These are phyloP conservation scores for Hydrocynus forskahlii DNA, from an alignment of 2,797 vertebrate genomes.

Conservation along the genomic window DNA sequence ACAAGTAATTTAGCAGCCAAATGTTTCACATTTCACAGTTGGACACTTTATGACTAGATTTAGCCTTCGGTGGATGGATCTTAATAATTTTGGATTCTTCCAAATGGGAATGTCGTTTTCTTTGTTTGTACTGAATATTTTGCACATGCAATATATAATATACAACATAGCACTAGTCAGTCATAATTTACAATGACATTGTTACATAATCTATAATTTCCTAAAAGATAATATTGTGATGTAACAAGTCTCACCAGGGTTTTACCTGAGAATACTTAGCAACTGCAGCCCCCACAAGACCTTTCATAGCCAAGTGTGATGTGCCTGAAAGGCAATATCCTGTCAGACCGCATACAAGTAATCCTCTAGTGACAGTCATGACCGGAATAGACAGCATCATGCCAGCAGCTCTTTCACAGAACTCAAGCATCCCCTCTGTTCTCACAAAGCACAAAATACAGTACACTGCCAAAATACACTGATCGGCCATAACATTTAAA, in stretches of 20 bases:
- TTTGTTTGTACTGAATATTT: neutral
- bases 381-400: constrained; percentile 68
- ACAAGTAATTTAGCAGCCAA: no score
- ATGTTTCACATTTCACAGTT: no score
- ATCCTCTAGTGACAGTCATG: constrained; percentile 62
- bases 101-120: neutral
- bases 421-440: constrained; percentile 46
- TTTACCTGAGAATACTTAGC: constrained; percentile 19
- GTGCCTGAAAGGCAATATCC: constrained; percentile 73
- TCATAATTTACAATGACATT: neutral
- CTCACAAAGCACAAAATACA: constrained; percentile 35
- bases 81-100: neutral
- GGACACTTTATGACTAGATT: no score
- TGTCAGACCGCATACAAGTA: constrained; percentile 75
- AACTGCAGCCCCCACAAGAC: constrained; percentile 58
- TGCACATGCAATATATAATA: neutral
- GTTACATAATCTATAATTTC: neutral
- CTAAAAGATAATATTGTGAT: constrained; percentile 25
- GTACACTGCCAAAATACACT: constrained; percentile 20
- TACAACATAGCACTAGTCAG: neutral
- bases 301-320: constrained; percentile 67
- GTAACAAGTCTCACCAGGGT: constrained; percentile 25
- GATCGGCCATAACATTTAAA: no score
- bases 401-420: constrained; percentile 40
- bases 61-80: no score